Conservation (phyloP, 1,140 invertebrate genomes). For the Brachionus rotundiformis region DNA sequence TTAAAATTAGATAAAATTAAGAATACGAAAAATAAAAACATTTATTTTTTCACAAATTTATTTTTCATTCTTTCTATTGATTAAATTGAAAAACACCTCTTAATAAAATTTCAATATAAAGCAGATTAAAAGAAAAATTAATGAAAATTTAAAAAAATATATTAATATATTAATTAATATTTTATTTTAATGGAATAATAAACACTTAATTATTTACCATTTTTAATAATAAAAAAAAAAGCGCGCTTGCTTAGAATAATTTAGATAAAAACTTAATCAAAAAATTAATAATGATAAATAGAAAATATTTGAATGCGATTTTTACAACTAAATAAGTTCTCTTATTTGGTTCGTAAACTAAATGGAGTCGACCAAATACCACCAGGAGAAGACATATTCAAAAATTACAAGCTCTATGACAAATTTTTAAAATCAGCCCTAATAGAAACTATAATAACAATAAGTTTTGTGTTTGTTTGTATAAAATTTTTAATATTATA, state of each 20-base stretch:
- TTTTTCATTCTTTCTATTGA: too few relatives aligned
- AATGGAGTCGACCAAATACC: background rate
- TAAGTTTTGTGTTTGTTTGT: background rate
- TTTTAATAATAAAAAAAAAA: too few relatives aligned
- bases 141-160: too few relatives aligned
- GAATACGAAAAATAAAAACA: too few relatives aligned
- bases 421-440: conserved; percentile 41
- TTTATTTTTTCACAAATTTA: too few relatives aligned
- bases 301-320: conserved; percentile 15
- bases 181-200: too few relatives aligned
- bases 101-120: too few relatives aligned
- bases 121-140: too few relatives aligned
- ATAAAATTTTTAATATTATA: background rate
- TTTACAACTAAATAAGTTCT: conserved; percentile 27
- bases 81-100: too few relatives aligned
- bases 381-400: background rate
- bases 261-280: background rate
- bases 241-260: background rate
- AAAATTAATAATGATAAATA: conserved; percentile 6
- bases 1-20: too few relatives aligned
- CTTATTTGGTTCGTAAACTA: conserved; percentile 38
- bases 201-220: too few relatives aligned
- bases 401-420: background rate
- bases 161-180: too few relatives aligned
- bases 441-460: background rate